Base-by-base conservation (phyloP, 2,113 vertebrate genomes). In the Calidris pygmaea region DNA sequence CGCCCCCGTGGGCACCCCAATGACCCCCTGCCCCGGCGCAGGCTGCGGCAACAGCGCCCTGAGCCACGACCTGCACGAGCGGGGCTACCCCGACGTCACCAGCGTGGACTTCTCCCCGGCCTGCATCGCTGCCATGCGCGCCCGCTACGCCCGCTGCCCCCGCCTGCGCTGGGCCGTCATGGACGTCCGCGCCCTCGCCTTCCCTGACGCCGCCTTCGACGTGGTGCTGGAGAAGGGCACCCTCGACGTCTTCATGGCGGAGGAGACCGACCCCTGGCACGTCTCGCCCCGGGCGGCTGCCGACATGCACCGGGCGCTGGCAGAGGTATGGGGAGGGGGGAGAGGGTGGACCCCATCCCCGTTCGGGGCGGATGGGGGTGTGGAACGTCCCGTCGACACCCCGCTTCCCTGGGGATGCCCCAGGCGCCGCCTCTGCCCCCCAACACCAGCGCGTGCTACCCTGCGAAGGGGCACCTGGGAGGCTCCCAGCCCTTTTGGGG, bases 31-130 rank as follows among this genome's bases (percentile, higher is more conserved):
- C 88, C 88, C 86, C 47, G 9, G 9, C 37, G 10, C 96, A 99
- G 99, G 99, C 93, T 99, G 99, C n/a, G 99, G 99, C 37, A 99
- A 98, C 98, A 99, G 99, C 11, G 98, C 98, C 47, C 94, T 99
- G 98, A 99, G 99, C 71, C 95, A 98, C 0, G 98, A 99, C 86
- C 98, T 99, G 89, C 98, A 98, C 91, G 87, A 76, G 11, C 97
- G 98, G 10, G 99, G 99, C 53, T 99, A 98, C 96, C 96, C 62
- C 32, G 93, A 98, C 37, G 98, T 99, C 96, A 98, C 98, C 95
- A 99, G 98, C 93, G 98, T 99, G 52, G 99, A 99, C 97, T 99
- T 99, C 97, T 99, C 99, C 3, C 96, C 98, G 0, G 98, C 99
- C 59, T 99, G 99, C 96, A 98, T 99, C 89, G 91, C 96, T 7